These are phyloP conservation scores for Heteronetta atricapilla DNA, from an alignment of 2,113 vertebrate genomes.

Conservation along the genomic window DNA sequence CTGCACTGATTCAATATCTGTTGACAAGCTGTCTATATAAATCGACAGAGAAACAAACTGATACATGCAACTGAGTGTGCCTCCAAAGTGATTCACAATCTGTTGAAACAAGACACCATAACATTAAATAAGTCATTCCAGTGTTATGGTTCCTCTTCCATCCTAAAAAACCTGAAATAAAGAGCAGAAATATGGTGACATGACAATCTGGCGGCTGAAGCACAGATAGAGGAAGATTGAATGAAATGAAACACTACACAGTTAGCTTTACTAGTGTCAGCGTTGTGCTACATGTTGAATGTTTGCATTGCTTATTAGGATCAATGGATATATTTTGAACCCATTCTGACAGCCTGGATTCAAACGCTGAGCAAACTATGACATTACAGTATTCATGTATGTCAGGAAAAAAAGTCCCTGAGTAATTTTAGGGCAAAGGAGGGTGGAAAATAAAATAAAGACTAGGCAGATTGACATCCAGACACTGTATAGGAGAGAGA, in stretches of 20 bases:
- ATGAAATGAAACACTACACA: not conserved
- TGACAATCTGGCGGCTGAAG: not conserved
- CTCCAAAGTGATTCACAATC: not conserved
- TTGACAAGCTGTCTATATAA: slow-evolving; percentile 14
- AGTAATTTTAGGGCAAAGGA: not conserved
- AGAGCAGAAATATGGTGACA: not conserved
- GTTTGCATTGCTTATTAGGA: not conserved
- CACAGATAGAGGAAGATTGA: not conserved
- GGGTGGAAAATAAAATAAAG: not conserved
- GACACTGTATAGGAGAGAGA: not conserved
- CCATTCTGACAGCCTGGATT: not conserved
- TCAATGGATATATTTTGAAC: not conserved
- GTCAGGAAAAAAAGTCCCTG: not conserved
- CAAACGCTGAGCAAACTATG: not conserved
- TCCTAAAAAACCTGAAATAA: slow-evolving; percentile 15
- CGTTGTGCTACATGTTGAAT: not conserved
- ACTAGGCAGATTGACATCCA: not conserved
- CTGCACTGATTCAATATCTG: not conserved
- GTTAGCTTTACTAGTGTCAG: not conserved
- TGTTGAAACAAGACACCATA: not conserved
- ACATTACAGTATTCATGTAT: not conserved
- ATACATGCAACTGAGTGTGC: not conserved
- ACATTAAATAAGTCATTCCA: not conserved
- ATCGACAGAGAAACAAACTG: not conserved
- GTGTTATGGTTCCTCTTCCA: not conserved